These are phyloP conservation scores for Scatophagus argus DNA, from an alignment of 2,113 vertebrate species.

Conservation along the genomic window DNA sequence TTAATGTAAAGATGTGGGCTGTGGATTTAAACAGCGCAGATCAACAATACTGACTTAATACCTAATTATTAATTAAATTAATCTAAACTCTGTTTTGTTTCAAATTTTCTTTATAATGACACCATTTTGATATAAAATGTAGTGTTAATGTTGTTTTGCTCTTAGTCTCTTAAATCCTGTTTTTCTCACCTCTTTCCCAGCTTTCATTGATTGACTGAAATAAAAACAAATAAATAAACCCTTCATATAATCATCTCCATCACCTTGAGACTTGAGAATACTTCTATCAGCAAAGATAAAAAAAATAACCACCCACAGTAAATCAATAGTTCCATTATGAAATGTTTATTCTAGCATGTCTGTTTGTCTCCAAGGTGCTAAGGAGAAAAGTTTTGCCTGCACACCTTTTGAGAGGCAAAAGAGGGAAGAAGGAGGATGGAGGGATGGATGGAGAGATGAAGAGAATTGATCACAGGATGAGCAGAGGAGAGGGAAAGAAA, in stretches of 20 bases:
- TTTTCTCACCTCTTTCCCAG: slow-evolving; percentile 6
- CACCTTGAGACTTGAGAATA: slow-evolving; percentile 70
- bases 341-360: slow-evolving; percentile 65
- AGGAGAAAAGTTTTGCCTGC: slow-evolving; percentile 46
- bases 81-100: background rate
- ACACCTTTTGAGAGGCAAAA: slow-evolving; percentile 1
- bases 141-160: background rate
- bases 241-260: slow-evolving; percentile 55
- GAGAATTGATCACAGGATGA: slow-evolving; percentile 37
- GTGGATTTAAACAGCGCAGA: background rate
- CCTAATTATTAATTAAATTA: too few species aligned
- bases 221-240: slow-evolving; percentile 52
- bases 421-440: slow-evolving; percentile 12
- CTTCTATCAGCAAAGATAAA: slow-evolving; percentile 38
- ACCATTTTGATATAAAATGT: background rate
- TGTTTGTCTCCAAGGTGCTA: slow-evolving; percentile 21
- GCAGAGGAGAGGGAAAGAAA: slow-evolving; percentile 10
- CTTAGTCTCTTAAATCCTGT: background rate
- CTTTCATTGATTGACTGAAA: slow-evolving; percentile 51
- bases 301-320: slow-evolving; percentile 30
- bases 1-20: background rate
- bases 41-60: background rate
- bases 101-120: background rate
- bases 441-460: slow-evolving; percentile 30
- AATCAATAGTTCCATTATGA: slow-evolving; percentile 72